Percentiles rank a stretch among this genome's conserved stretches.
Conservation (phyloP, 1,140 invertebrate genomes). For the Aphaenogaster rudis region DNA sequence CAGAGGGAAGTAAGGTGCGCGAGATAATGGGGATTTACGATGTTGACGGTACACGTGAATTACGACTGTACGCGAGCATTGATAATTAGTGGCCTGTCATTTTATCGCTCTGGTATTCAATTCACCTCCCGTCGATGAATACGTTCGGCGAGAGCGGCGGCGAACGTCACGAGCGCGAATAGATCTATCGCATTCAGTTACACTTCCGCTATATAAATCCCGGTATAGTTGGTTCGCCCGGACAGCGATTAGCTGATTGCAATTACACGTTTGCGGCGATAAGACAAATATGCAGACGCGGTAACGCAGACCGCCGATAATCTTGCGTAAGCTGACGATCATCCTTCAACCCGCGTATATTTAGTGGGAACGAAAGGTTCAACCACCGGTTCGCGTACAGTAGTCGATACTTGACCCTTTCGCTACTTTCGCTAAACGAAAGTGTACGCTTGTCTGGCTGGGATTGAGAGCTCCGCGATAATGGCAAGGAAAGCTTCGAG, state of each 20-base stretch:
- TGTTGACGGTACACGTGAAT: constrained; percentile 3
- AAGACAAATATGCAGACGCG: background rate
- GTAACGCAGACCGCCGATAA: background rate
- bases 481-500: constrained; percentile 24
- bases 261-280: constrained; percentile 1
- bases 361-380: background rate
- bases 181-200: background rate
- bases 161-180: background rate
- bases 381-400: background rate
- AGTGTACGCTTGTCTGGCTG: constrained; percentile 47
- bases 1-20: background rate
- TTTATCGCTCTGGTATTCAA: constrained; percentile 39
- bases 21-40: constrained; percentile 41
- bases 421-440: constrained; percentile 53
- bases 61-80: constrained; percentile 2
- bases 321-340: constrained; percentile 28
- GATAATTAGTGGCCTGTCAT: constrained; percentile 40
- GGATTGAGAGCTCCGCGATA: constrained; percentile 45
- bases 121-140: constrained; percentile 13
- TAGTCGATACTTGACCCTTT: constrained; percentile 47
- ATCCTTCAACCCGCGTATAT: background rate
- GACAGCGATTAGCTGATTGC: constrained; percentile 22
- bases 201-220: constrained; percentile 48
- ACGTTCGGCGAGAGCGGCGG: constrained; percentile 8
- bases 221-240: background rate